Percentiles rank a stretch among this genome's conserved stretches.
These are phyloP conservation scores for Microchirus variegatus DNA, from an alignment of 2,797 vertebrate genomes.

Conservation along the genomic window DNA sequence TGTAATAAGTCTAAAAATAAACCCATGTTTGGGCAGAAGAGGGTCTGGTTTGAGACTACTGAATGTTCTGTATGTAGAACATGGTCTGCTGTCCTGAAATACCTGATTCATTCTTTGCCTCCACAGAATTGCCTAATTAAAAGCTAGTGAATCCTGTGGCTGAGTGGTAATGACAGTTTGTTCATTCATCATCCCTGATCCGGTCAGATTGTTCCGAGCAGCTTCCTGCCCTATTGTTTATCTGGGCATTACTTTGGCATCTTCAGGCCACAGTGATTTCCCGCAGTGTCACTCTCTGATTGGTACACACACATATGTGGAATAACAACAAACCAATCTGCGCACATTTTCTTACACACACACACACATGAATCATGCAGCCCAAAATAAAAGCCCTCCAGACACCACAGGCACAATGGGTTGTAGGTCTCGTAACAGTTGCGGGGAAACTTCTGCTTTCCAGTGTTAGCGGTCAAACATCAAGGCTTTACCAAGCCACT, in stretches of 20 bases:
- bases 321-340: slow-evolving; percentile 32
- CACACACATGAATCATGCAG: slow-evolving; percentile 34
- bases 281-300: slow-evolving; percentile 49
- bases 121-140: slow-evolving; percentile 48
- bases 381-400: slow-evolving; percentile 45
- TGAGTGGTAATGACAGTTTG: slow-evolving; percentile 41
- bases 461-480: neutral
- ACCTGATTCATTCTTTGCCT: slow-evolving; percentile 18
- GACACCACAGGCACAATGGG: slow-evolving; percentile 40
- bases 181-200: slow-evolving; percentile 38
- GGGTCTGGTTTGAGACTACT: slow-evolving; percentile 40
- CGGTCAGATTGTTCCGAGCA: slow-evolving; percentile 14
- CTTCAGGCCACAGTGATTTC: slow-evolving; percentile 44
- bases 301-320: slow-evolving; percentile 10
- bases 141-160: slow-evolving; percentile 47
- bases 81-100: slow-evolving; percentile 51
- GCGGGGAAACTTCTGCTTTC: slow-evolving; percentile 19
- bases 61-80: slow-evolving; percentile 54
- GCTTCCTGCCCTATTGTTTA: slow-evolving; percentile 64
- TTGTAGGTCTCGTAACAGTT: slow-evolving; percentile 7
- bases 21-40: slow-evolving; percentile 70
- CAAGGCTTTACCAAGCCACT: neutral
- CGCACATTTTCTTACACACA: slow-evolving; percentile 20
- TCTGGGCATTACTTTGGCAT: slow-evolving; percentile 52
- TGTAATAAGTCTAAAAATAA: slow-evolving; percentile 79